Evolutionary conservation across 1,140 invertebrate species (phyloP), one percentile per base, ranked within the genome.

Genomic region (Heliconius eleuchia): DNA sequence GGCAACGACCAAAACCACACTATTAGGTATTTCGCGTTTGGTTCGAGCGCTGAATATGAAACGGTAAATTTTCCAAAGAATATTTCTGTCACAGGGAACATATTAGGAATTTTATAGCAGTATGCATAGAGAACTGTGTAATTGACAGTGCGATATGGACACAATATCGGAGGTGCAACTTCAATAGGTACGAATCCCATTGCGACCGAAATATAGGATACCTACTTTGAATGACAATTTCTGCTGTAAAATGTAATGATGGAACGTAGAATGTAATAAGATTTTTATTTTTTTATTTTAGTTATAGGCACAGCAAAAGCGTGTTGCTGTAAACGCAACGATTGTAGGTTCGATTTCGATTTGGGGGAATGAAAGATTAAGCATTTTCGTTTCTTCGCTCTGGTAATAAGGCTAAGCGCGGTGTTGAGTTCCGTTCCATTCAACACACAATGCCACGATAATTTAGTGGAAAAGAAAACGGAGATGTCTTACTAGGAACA

Each of bases 141-240:
- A 66, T 66, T 66, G 60, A 66, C 60, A 66, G 60, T 66, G 8
- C 60, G 60, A 66, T 66, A 66, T 66, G 60, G 60, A 66, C 60
- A 57, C 23, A 57, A 66, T 66, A 27, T 66, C 11, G 60, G 27
- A 66, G 60, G 60, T 66, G 60, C 60, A 66, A 27, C 23, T 66
- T 27, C 60, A 66, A 66, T 66, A 66, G 60, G 60, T 30, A 66
- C 60, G 23, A 66, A 30, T 27, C 23, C 60, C 60, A 66, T 30
- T 66, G 60, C 23, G 60, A 66, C 11, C 9, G 60, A 13, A 66
- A 66, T 66, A 27, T 9, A 66, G 23, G 60, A 30, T 27, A 66
- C 11, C 27, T 27, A 66, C 23, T 66, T 66, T 66, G 60, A 66
- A 66, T 66, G 60, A 66, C 7, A 60, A 66, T 30, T 66, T 23